Percentiles rank a stretch among this genome's conserved stretches.
Evolutionary conservation across 2,113 vertebrate species (phyloP).

Genomic region (Perca fluviatilis): DNA sequence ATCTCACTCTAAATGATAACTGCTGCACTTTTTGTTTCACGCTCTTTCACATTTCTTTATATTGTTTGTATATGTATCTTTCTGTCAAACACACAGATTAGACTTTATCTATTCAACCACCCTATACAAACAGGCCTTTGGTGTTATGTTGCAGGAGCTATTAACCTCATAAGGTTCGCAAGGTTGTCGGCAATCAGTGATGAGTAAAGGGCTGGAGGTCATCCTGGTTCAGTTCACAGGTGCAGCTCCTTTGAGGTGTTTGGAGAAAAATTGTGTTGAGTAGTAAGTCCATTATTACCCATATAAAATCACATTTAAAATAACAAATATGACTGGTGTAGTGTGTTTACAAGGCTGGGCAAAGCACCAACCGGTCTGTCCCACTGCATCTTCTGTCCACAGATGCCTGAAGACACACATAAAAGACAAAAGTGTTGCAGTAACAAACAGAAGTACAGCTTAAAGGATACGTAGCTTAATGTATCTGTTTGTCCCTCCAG

Average conservation of each 20-base stretch:
- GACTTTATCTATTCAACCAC: constrained; percentile 6
- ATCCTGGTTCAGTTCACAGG: constrained; percentile 27
- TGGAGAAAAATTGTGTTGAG: background rate
- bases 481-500: background rate
- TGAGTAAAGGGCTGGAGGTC: constrained; percentile 11
- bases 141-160: background rate
- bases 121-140: constrained; percentile 23
- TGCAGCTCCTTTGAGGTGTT: background rate
- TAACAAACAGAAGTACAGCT: background rate
- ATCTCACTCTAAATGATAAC: constrained; percentile 12
- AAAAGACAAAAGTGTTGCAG: constrained; percentile 24
- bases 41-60: background rate
- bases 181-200: background rate
- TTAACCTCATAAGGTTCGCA: constrained; percentile 7
- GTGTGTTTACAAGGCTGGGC: background rate
- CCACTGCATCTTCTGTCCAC: constrained; percentile 47
- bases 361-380: background rate
- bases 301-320: background rate
- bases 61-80: background rate
- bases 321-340: background rate
- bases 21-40: background rate
- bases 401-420: constrained; percentile 31
- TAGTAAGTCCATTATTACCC: background rate
- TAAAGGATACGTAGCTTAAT: background rate
- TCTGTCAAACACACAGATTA: constrained; percentile 2